A percentile compares a stretch with the other conserved stretches of the same genome.
phyloP scores from a whole-genome alignment of 2,797 vertebrate species.

The Cyclura pinguis region DNA sequence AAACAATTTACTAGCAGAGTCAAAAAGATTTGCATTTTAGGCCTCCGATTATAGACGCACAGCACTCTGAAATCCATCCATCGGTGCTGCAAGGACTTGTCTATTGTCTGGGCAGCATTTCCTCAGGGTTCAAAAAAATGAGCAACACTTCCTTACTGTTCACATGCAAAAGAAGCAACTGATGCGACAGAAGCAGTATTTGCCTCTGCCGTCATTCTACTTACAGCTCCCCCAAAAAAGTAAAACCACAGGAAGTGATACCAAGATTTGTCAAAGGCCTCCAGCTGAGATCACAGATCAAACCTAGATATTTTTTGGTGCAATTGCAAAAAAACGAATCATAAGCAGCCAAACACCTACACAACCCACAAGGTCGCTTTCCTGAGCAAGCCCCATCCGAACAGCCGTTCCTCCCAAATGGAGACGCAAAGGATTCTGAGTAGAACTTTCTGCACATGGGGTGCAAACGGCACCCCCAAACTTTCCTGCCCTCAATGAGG shows the following conservation, averaged over 20 bases:
- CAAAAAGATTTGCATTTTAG: too few relatives aligned
- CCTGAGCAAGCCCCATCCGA: background rate
- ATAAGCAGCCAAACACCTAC: background rate
- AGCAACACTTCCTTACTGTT: background rate
- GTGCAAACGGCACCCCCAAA: background rate
- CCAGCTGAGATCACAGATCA: background rate
- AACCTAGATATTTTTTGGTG: background rate
- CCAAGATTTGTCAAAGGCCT: background rate
- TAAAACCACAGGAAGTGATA: background rate
- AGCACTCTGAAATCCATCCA: too few relatives aligned
- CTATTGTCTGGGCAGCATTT: background rate
- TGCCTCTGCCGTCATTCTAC: background rate
- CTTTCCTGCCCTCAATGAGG: too few relatives aligned
- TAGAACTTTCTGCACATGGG: background rate
- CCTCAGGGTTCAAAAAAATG: background rate
- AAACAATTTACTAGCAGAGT: too few relatives aligned
- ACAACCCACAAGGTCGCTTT: too few relatives aligned
- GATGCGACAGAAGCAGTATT: too few relatives aligned
- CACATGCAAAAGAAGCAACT: too few relatives aligned
- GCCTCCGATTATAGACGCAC: too few relatives aligned
- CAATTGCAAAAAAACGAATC: background rate
- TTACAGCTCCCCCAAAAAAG: background rate
- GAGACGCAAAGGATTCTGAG: background rate
- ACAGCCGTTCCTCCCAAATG: background rate
- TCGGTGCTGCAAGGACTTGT: too few relatives aligned